Percentiles rank a stretch among this genome's conserved stretches.
These are phyloP conservation scores for Phthorimaea operculella DNA, from an alignment of 1,140 invertebrate genomes.

Conservation along the genomic window DNA sequence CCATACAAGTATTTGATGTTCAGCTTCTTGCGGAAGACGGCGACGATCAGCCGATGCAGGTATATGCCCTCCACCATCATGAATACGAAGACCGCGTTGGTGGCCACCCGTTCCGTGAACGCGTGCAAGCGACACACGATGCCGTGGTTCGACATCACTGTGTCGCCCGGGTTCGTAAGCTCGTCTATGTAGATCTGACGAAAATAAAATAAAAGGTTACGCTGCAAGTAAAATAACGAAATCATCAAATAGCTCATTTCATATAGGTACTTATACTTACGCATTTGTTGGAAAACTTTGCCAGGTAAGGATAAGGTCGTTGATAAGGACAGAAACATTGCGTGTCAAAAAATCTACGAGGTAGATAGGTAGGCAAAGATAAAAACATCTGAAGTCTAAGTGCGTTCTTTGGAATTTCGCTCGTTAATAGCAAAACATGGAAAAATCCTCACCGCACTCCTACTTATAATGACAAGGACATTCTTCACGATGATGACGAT, in stretches of 20 bases:
- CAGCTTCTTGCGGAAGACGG: slow-evolving; percentile 63
- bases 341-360: too few relatives aligned
- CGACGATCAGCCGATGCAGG: slow-evolving; percentile 70
- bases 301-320: too few relatives aligned
- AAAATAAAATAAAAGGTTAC: background rate
- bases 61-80: slow-evolving; percentile 72
- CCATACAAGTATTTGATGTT: slow-evolving; percentile 57
- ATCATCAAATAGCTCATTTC: too few relatives aligned
- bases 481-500: slow-evolving; percentile 68
- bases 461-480: slow-evolving; percentile 64
- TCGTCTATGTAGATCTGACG: slow-evolving; percentile 63
- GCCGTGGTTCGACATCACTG: slow-evolving; percentile 60
- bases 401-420: too few relatives aligned
- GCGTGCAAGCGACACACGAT: slow-evolving; percentile 63
- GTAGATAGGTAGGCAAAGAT: too few relatives aligned
- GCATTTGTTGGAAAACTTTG: too few relatives aligned
- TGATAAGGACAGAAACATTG: too few relatives aligned
- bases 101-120: slow-evolving; percentile 59
- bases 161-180: slow-evolving; percentile 47
- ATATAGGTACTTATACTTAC: too few relatives aligned
- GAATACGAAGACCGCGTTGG: slow-evolving; percentile 68
- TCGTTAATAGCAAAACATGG: too few relatives aligned
- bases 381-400: too few relatives aligned
- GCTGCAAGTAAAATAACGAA: too few relatives aligned
- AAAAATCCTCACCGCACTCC: slow-evolving; percentile 54